Evolutionary conservation across 2,113 vertebrate genomes (phyloP).

Genomic region (Ctenomys sociabilis): DNA sequence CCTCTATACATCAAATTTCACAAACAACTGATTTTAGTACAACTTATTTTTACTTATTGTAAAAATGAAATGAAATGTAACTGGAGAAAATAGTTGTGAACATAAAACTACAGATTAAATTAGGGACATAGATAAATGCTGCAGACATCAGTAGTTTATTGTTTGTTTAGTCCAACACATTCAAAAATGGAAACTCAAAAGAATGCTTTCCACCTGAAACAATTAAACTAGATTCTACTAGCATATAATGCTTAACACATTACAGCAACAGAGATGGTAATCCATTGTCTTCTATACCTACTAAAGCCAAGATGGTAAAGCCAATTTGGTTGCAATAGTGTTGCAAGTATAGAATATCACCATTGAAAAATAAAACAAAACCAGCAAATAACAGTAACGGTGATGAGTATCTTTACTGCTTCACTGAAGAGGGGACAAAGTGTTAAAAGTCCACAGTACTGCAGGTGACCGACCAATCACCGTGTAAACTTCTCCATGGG

Average conservation of each 20-base stretch:
- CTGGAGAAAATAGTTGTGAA: slow-evolving; percentile 28
- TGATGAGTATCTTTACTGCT: no score
- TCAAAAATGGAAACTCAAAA: slow-evolving; percentile 92
- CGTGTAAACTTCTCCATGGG: no score
- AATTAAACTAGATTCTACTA: slow-evolving; percentile 90
- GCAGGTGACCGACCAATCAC: no score
- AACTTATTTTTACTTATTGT: slow-evolving; percentile 48
- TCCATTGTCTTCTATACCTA: slow-evolving; percentile 90
- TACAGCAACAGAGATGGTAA: slow-evolving; percentile 92
- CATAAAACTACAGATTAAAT: slow-evolving; percentile 82
- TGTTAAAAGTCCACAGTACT: no score
- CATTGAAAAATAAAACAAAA: no score
- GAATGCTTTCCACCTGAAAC: slow-evolving; percentile 93
- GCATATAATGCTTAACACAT: slow-evolving; percentile 94
- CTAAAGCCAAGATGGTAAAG: slow-evolving; percentile 90
- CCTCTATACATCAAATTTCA: slow-evolving; percentile 47
- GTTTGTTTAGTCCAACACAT: slow-evolving; percentile 98
- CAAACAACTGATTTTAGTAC: slow-evolving; percentile 29
- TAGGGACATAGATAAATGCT: slow-evolving; percentile 89
- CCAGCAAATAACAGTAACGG: no score
- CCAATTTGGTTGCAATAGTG: no score
- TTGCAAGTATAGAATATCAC: no score
- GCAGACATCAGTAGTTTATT: slow-evolving; percentile 99
- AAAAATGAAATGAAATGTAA: slow-evolving; percentile 55
- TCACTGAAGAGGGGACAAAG: no score